A percentile compares a stretch with the other conserved stretches of the same genome.
These are phyloP conservation scores for Buteo buteo DNA, from an alignment of 2,113 vertebrate genomes.

Conservation along the genomic window DNA sequence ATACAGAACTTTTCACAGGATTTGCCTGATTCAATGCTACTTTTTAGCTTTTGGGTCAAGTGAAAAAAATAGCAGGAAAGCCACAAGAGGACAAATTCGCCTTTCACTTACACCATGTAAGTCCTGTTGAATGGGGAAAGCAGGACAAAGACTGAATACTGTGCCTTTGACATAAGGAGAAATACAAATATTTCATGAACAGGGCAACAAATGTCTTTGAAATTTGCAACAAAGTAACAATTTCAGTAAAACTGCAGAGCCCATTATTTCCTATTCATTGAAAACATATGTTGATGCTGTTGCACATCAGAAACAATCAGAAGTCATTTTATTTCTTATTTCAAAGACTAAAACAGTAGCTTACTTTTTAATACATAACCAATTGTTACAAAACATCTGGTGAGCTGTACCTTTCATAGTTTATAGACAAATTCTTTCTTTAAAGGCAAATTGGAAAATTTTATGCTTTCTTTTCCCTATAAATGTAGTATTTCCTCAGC, in stretches of 20 bases:
- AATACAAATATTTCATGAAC: conserved; percentile 56
- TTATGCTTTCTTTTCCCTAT: conserved; percentile 66
- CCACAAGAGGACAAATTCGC: conserved; percentile 53
- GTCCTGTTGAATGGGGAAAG: conserved; percentile 30
- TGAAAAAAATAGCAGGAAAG: conserved; percentile 54
- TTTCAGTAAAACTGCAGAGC: conserved; percentile 52
- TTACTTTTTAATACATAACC: conserved; percentile 64
- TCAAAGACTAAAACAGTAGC: conserved; percentile 74
- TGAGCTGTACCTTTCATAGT: conserved; percentile 60
- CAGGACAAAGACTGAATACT: conserved; percentile 44
- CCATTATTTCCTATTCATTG: conserved; percentile 62
- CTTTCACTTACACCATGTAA: conserved; percentile 9
- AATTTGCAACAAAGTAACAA: conserved; percentile 65
- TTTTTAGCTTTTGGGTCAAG: conserved; percentile 60
- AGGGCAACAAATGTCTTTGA: conserved; percentile 57
- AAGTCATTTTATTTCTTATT: conserved; percentile 68
- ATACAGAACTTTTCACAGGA: conserved; percentile 44
- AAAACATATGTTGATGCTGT: conserved; percentile 66
- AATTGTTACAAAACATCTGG: conserved; percentile 77
- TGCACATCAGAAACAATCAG: conserved; percentile 70
- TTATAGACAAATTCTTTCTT: conserved; percentile 75
- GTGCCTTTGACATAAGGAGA: conserved; percentile 46
- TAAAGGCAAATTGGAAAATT: conserved; percentile 74
- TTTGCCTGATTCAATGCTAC: conserved; percentile 31
- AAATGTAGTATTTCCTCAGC: conserved; percentile 49